These are phyloP conservation scores for Cherax destructor DNA, from an alignment of 1,140 invertebrate genomes.

Conservation along the genomic window DNA sequence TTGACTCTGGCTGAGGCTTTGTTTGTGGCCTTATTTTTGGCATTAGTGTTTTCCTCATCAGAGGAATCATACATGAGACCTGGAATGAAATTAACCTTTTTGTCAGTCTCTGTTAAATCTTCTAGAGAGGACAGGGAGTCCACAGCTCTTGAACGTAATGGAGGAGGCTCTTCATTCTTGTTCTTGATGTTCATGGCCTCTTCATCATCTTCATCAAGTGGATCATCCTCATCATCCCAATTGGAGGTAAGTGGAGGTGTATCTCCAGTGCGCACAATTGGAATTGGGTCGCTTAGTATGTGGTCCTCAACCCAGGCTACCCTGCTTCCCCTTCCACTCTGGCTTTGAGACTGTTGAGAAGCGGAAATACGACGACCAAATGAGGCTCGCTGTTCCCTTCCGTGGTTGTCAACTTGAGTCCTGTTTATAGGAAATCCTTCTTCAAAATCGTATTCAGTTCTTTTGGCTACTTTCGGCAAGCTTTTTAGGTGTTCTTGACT, in stretches of 20 bases:
- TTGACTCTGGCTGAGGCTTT: constrained; percentile 25
- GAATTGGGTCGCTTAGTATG: neutral
- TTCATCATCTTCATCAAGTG: neutral
- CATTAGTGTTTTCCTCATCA: neutral
- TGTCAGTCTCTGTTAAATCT: neutral
- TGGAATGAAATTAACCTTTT: constrained; percentile 43
- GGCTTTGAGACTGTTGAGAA: constrained; percentile 33
- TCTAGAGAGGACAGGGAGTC: constrained; percentile 9
- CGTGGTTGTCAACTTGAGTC: neutral
- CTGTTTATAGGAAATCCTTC: constrained; percentile 2
- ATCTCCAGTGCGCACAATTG: constrained; percentile 4
- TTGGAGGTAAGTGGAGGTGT: constrained; percentile 9
- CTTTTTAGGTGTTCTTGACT: constrained; percentile 48
- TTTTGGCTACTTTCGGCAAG: constrained; percentile 54
- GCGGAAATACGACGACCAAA: constrained; percentile 24
- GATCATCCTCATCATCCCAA: constrained; percentile 43
- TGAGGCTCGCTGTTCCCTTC: neutral
- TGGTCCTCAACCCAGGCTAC: constrained; percentile 65
- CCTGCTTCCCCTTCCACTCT: constrained; percentile 67
- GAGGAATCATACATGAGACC: constrained; percentile 61
- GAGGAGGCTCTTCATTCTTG: constrained; percentile 6
- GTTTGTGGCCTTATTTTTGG: neutral
- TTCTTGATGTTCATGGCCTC: constrained; percentile 4
- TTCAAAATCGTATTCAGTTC: constrained; percentile 39
- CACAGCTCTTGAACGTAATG: constrained; percentile 3